Base-by-base conservation (phyloP, 2,113 vertebrate genomes). In the Xiphias gladius region DNA sequence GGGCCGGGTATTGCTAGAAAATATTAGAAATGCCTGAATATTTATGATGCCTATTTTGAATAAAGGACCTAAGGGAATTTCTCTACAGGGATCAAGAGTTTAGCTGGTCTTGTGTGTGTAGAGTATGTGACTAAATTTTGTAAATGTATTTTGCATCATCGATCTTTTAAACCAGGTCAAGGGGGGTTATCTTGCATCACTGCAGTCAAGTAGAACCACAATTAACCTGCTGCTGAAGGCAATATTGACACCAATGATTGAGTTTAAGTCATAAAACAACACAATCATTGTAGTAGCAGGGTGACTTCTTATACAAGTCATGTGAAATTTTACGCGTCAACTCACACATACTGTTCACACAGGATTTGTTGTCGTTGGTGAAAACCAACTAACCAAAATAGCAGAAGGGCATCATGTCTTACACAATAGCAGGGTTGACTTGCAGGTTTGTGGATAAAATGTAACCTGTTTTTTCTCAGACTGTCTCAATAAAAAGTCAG, bases 31-130 rank as follows among this genome's bases (percentile, higher is more conserved):
- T 35, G 2, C 32, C 19, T 79, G 37, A 71, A 46, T 79, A 48
- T 70, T 24, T 35, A 46, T 55, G 19, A 46, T 59, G 43, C 17
- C 37, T 63, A 9, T 32, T 71, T 26, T 22, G 20, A 50, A 22
- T 16, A 24, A 67, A 68, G 24, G 64, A 74, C 13, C 17, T 70
- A 64, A 37, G 26, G 30, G 32, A 46, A 35, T 79, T 78, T 52
- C 24, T 59, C 50, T 19, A 28, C 66, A 37, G n/a, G 17, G 59
- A 80, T 73, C 28, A 39, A 58, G 9, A 41, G 12, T 39, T 54
- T 4, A 70, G 48, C 48, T 4, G 3, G 28, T 43, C 24, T 35
- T 26, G 20, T 39, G 26, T 50, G n/a, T 20, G 30, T 30, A n/a
- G 7, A 9, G 22, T 26, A 39, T 13, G 22, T 52, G 24, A 79